phyloP scores from a whole-genome alignment of 2,797 vertebrate genomes.

The Notolabrus celidotus region DNA sequence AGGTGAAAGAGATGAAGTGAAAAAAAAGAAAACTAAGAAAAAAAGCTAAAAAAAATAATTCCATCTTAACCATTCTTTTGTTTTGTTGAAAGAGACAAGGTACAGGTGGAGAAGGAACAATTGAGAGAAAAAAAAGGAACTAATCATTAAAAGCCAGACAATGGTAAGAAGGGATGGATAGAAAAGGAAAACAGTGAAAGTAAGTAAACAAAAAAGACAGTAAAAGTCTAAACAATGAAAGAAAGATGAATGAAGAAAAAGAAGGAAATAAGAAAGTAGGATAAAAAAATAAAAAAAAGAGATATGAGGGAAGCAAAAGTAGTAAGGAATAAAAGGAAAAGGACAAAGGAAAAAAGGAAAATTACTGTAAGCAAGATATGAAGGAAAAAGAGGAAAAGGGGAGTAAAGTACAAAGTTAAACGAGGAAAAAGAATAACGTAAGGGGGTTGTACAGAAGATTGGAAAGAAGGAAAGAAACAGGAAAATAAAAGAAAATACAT shows the following conservation, averaged over 20 bases:
- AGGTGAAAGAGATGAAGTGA: too few relatives aligned
- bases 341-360: not conserved
- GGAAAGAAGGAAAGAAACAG: too few relatives aligned
- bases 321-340: not conserved
- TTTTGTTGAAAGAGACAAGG: not conserved
- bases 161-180: not conserved
- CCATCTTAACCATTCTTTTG: too few relatives aligned
- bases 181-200: not conserved
- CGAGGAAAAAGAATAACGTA: too few relatives aligned
- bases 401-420: too few relatives aligned
- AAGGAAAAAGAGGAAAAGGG: not conserved
- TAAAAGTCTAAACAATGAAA: not conserved
- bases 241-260: too few relatives aligned
- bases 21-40: not conserved
- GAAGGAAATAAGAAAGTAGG: not conserved
- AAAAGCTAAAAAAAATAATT: not conserved
- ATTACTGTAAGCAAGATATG: not conserved
- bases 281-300: fast-evolving
- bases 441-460: too few relatives aligned
- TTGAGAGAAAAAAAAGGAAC: not conserved
- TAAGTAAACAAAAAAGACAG: not conserved
- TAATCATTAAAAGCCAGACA: not conserved
- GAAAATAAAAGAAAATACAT: not conserved
- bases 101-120: not conserved
- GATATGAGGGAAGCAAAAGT: not conserved